Base-by-base conservation (phyloP, 2,113 vertebrate species). In the Caranx ignobilis region DNA sequence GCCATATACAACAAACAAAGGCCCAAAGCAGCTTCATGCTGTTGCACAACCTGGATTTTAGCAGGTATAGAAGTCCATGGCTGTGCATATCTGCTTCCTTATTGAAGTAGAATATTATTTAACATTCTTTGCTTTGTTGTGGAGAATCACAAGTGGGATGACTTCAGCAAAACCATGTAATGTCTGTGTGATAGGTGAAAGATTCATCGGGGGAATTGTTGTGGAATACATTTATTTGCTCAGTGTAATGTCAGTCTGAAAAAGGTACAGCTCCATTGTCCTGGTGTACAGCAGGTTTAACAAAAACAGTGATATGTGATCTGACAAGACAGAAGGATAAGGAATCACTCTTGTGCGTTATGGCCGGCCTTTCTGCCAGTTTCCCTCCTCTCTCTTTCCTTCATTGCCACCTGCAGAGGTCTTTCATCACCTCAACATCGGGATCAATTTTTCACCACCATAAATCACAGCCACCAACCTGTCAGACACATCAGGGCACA, bases 341-440 rank as follows among this genome's bases (percentile, higher is more conserved):
- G 15, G 54, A 57, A 26, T 41, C 39, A 41, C 39, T 9, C 1
- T 32, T 43, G 48, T 68, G 6, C 19, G 18, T 68, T n/a, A 18
- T 34, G 18, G 32, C 18, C 26, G 11, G 18, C 37, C 43, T 39
- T 5, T 79, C 55, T 57, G 21, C 37, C 37, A 10, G 43, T 19
- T 10, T 43, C 31, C 15, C 37, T 47, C 5, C 18, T 31, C 21
- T 63, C n/a, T 15, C 31, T 47, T 34, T 11, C 50, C 31, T 62
- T 64, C 56, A 21, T 71, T 16, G 3, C 45, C 71, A 83, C 41
- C 79, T 81, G 83, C 50, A n/a, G 3, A 4, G 16, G 31, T 78
- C 72, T 87, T 73, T 84, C 75, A 84, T 82, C 77, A 71, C 67
- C 77, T 59, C 7, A 86, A 79, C 86, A 88, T 84, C 81, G 66